These are phyloP conservation scores for Anastatus disparis DNA, from an alignment of 1,140 invertebrate genomes.

Conservation along the genomic window DNA sequence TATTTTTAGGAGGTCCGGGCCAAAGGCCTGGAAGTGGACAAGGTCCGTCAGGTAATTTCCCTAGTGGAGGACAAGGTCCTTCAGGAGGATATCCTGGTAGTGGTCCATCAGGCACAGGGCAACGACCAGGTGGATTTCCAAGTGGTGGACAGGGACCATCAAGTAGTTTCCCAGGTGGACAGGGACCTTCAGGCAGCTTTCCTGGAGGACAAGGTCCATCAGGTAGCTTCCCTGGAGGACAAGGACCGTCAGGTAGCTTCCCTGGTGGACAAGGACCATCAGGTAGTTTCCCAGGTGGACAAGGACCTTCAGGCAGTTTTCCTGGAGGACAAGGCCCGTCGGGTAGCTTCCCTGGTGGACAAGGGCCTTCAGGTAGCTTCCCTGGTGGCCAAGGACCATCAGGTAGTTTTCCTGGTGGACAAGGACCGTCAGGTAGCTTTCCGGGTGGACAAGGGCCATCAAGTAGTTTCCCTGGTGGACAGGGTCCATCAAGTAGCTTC, in stretches of 20 bases:
- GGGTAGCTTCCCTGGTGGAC: neutral
- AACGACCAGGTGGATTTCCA: slow-evolving; percentile 48
- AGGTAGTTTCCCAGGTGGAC: slow-evolving; percentile 44
- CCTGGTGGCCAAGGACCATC: slow-evolving; percentile 49
- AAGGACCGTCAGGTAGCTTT: slow-evolving; percentile 45
- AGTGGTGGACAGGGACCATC: slow-evolving; percentile 33
- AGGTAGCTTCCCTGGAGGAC: slow-evolving; percentile 44
- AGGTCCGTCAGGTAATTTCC: slow-evolving; percentile 44
- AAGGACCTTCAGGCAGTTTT: slow-evolving; percentile 42
- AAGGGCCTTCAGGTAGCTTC: slow-evolving; percentile 44
- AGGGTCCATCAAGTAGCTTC: slow-evolving; percentile 45
- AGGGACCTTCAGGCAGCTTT: slow-evolving; percentile 43
- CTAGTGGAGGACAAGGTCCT: slow-evolving; percentile 45
- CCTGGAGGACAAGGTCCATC: slow-evolving; percentile 44
- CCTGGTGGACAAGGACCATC: slow-evolving; percentile 46
- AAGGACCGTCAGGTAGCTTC: slow-evolving; percentile 47
- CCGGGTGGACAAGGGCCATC: slow-evolving; percentile 43
- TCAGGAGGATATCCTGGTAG: slow-evolving; percentile 45
- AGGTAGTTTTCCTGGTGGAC: slow-evolving; percentile 43
- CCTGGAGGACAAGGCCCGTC: slow-evolving; percentile 31
- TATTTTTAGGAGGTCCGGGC: slow-evolving; percentile 40
- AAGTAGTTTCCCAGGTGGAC: neutral
- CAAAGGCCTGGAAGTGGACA: slow-evolving; percentile 37
- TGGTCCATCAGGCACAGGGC: neutral
- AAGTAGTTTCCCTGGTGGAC: slow-evolving; percentile 34